phyloP scores from a whole-genome alignment of 2,113 vertebrate genomes.

The Sinocyclocheilus maitianheensis region DNA sequence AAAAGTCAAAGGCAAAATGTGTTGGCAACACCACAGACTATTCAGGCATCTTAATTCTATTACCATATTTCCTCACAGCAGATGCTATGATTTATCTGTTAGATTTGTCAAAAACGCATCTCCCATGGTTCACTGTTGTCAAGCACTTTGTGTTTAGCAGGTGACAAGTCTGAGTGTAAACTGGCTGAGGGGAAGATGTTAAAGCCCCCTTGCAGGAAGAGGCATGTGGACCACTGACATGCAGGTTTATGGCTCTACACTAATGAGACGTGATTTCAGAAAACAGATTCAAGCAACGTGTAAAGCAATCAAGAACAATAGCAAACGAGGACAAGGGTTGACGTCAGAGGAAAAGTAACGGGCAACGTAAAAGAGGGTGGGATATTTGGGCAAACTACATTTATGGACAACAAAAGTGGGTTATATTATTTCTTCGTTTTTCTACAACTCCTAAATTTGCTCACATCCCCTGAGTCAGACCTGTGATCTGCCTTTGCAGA shows the following conservation, averaged over 20 bases:
- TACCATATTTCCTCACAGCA: slow-evolving; percentile 56
- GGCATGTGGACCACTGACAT: slow-evolving; percentile 48
- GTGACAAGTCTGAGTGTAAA: slow-evolving; percentile 55
- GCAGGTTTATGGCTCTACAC: slow-evolving; percentile 45
- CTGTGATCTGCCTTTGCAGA: slow-evolving; percentile 56
- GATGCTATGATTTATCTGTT: slow-evolving; percentile 55
- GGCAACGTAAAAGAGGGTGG: neutral
- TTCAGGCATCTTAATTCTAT: slow-evolving; percentile 51
- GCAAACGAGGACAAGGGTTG: neutral
- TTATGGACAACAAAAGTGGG: slow-evolving; percentile 40
- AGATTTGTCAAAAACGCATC: slow-evolving; percentile 53
- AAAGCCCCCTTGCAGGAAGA: slow-evolving; percentile 36
- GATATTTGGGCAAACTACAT: slow-evolving; percentile 28
- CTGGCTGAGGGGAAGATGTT: slow-evolving; percentile 37
- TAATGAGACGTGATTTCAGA: slow-evolving; percentile 40
- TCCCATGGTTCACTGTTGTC: slow-evolving; percentile 34
- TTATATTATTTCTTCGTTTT: slow-evolving; percentile 52
- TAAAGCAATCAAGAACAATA: slow-evolving; percentile 21
- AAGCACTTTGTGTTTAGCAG: slow-evolving; percentile 49
- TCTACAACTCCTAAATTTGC: slow-evolving; percentile 44
- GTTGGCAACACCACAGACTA: slow-evolving; percentile 40
- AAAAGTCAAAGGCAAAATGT: slow-evolving; percentile 47
- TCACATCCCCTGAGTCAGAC: slow-evolving; percentile 48
- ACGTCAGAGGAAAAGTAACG: neutral
- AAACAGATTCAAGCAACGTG: neutral